Evolutionary conservation across 1,140 invertebrate species (phyloP).

Genomic region (Drosophila ohnishii): DNA sequence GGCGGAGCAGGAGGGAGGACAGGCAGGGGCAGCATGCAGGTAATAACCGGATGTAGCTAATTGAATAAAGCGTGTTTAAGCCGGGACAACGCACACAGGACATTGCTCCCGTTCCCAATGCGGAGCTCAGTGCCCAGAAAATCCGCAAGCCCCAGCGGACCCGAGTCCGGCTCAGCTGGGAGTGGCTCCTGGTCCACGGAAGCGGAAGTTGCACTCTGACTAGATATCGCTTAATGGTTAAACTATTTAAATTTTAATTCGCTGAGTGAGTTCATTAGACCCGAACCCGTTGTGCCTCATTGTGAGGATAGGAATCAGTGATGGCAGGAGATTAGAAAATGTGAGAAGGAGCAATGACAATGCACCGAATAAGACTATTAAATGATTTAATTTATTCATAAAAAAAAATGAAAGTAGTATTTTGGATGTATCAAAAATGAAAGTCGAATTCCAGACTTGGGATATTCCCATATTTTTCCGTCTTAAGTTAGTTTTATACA

Average conservation of each 20-base stretch:
- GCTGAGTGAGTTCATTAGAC: conserved; percentile 45
- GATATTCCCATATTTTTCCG: not conserved
- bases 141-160: conserved; percentile 20
- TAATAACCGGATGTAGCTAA: conserved; percentile 81
- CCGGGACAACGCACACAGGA: conserved; percentile 53
- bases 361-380: no score
- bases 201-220: conserved; percentile 47
- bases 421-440: not conserved
- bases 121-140: conserved; percentile 12
- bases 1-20: not conserved
- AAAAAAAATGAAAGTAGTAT: no score
- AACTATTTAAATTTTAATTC: conserved; percentile 76
- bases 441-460: no score
- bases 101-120: conserved; percentile 32
- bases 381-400: no score
- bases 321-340: not conserved
- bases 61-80: conserved; percentile 77
- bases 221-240: conserved; percentile 71
- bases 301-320: conserved; percentile 10
- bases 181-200: conserved; percentile 35
- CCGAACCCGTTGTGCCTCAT: conserved; percentile 12
- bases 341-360: no score
- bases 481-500: not conserved
- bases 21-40: conserved; percentile 44
- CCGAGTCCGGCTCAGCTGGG: conserved; percentile 30